phyloP scores from a whole-genome alignment of 2,888 invertebrate genomes.

The Lordiphosa andalusiaca region DNA sequence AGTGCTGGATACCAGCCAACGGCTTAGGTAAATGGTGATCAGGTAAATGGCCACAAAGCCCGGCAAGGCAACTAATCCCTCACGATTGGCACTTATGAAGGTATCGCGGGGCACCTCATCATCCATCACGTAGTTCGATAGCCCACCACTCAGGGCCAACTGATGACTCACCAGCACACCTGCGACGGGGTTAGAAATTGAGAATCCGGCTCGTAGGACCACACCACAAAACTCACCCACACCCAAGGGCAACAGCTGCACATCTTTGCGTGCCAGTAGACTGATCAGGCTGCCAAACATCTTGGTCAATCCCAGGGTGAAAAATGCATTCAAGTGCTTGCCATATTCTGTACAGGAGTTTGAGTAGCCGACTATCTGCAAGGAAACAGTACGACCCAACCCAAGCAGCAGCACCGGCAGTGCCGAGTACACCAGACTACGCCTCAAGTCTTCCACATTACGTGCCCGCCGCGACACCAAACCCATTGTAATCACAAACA shows the following conservation, averaged over 20 bases:
- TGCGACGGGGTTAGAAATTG: constrained; percentile 54
- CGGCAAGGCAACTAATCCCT: constrained; percentile 92
- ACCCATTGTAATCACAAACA: constrained; percentile 92
- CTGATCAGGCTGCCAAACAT: constrained; percentile 83
- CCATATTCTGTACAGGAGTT: constrained; percentile 86
- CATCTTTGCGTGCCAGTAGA: constrained; percentile 40
- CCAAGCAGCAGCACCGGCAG: constrained; percentile 83
- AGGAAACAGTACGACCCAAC: constrained; percentile 83
- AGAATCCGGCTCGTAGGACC: background rate
- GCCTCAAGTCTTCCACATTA: constrained; percentile 51
- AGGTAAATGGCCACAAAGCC: constrained; percentile 94
- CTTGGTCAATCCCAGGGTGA: constrained; percentile 93
- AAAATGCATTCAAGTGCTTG: constrained; percentile 98
- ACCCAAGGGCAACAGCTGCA: constrained; percentile 80
- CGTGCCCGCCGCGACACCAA: constrained; percentile 84
- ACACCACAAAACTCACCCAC: constrained; percentile 47
- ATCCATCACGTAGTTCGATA: constrained; percentile 87
- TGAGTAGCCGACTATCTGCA: constrained; percentile 28
- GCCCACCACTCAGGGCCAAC: constrained; percentile 82
- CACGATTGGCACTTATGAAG: constrained; percentile 91
- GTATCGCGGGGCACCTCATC: constrained; percentile 82
- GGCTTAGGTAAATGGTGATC: constrained; percentile 85
- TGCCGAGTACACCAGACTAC: constrained; percentile 68
- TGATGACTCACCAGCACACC: constrained; percentile 85
- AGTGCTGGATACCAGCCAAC: constrained; percentile 79